These are phyloP conservation scores for Mythimna vitellina DNA, from an alignment of 2,888 invertebrate genomes.

Conservation along the genomic window DNA sequence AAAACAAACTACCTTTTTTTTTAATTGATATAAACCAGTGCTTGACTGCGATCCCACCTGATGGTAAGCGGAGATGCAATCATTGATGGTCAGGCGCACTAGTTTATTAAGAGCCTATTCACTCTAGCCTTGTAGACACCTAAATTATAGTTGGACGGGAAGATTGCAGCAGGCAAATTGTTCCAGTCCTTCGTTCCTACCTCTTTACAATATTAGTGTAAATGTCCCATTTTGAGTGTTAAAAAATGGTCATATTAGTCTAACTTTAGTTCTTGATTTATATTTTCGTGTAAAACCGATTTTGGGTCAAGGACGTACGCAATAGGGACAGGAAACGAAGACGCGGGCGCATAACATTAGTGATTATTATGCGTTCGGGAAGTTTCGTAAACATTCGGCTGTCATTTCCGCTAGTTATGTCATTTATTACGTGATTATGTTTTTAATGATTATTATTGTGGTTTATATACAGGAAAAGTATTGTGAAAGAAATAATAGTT, in stretches of 20 bases:
- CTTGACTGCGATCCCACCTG: no score
- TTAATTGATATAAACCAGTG: no score
- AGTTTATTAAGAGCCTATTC: no score
- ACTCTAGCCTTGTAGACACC: no score
- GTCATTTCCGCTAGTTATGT: slow-evolving; percentile 43
- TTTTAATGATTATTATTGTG: slow-evolving; percentile 8
- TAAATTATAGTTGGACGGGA: no score
- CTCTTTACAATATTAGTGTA: no score
- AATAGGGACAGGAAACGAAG: slow-evolving; percentile 48
- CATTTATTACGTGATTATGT: slow-evolving; percentile 32
- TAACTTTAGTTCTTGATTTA: slow-evolving; percentile 14
- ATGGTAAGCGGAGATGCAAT: no score
- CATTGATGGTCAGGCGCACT: no score
- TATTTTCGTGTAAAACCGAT: slow-evolving; percentile 47
- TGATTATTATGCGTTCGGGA: slow-evolving; percentile 54
- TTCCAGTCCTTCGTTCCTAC: no score
- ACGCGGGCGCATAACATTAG: slow-evolving; percentile 44
- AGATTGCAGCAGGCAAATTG: no score
- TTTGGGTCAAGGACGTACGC: slow-evolving; percentile 58
- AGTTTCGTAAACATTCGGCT: slow-evolving; percentile 54
- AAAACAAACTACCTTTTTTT: no score
- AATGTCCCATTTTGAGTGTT: not conserved
- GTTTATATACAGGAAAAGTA: slow-evolving; percentile 18
- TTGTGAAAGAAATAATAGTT: no score
- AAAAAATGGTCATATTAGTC: not conserved